phyloP scores from a whole-genome alignment of 1,140 invertebrate genomes.

The Leucophenga varia region DNA sequence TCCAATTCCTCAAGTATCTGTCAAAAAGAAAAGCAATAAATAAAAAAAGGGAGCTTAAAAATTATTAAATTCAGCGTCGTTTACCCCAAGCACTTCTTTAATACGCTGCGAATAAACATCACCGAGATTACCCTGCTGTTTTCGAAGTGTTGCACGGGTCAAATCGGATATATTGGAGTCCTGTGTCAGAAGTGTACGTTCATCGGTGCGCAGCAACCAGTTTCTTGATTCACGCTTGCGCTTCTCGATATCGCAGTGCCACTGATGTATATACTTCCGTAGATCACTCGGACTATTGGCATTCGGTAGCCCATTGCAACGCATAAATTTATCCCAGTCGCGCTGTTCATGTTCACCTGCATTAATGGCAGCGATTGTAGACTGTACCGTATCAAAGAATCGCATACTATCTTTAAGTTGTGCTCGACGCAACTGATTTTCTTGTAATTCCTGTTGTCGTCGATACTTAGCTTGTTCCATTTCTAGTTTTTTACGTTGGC shows the following conservation, averaged over 20 bases:
- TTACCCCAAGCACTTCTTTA: slow-evolving; percentile 55
- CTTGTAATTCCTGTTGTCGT: slow-evolving; percentile 44
- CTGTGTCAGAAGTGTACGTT: slow-evolving; percentile 51
- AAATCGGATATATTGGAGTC: slow-evolving; percentile 38
- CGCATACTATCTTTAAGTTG: slow-evolving; percentile 44
- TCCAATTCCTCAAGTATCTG: slow-evolving; percentile 51
- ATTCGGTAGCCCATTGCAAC: slow-evolving; percentile 67
- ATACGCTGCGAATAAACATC: slow-evolving; percentile 54
- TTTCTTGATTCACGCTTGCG: slow-evolving; percentile 55
- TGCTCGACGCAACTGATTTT: slow-evolving; percentile 39
- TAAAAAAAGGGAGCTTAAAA: background rate
- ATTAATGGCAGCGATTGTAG: slow-evolving; percentile 42
- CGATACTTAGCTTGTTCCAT: slow-evolving; percentile 50
- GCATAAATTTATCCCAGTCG: slow-evolving; percentile 65
- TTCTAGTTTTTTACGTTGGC: slow-evolving; percentile 50
- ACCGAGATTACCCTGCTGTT: slow-evolving; percentile 45
- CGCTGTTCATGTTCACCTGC: slow-evolving; percentile 30
- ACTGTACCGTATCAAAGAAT: slow-evolving; percentile 38
- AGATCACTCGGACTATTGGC: slow-evolving; percentile 61
- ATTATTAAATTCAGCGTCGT: background rate
- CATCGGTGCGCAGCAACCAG: slow-evolving; percentile 54
- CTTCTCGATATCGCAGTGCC: slow-evolving; percentile 59
- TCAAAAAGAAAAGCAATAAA: background rate
- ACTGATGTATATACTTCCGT: slow-evolving; percentile 65
- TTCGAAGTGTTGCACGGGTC: slow-evolving; percentile 36